Evolutionary conservation across 2,888 invertebrate species (phyloP), one percentile per base, ranked within the genome.

Genomic region (Ptychoptera contaminata): DNA sequence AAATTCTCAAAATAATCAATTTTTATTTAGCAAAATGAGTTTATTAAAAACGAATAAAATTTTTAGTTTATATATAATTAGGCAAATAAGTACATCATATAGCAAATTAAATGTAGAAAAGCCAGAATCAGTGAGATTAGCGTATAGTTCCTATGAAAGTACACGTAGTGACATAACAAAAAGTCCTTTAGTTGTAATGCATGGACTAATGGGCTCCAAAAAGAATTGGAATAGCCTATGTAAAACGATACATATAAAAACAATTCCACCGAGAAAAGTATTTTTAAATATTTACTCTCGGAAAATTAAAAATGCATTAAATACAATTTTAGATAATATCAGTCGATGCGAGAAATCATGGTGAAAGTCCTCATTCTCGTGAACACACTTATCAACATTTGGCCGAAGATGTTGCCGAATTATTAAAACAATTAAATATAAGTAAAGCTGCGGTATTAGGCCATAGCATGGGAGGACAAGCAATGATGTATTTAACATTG

Each of bases 401-500:
- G 72, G 77, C 81, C 0, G 70, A 68, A 44, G 96, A 96, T 64
- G 57, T 93, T 5, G 60, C 72, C 9, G 66, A 71, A 37, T 68
- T 88, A 36, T 63, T 85, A 48, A 69, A 75, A 52, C 74, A 77
- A 50, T 61, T 79, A 38, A 67, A 72, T 14, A 67, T 87, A 38
- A 59, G 71, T 0, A 78, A 77, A 59, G 75, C 78, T 2, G 69
- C 78, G 5, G 57, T 90, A 14, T 62, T 96, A 55, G 94, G 94
- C 0, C 94, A 96, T 62, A 92, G 92, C 53, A 91, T 96, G 91
- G 94, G 94, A 15, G 96, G 94, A n/a, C 77, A 90, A 49, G 75
- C 86, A 8, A 81, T 82, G 55, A 93, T 94, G 92, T 74, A 77
- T 44, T 69, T 86, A 44, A 83, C 92, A 36, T 68, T 93, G 42